Base-by-base conservation (phyloP, 1,140 invertebrate genomes). In the Pseudomyrmex flavicornis region DNA sequence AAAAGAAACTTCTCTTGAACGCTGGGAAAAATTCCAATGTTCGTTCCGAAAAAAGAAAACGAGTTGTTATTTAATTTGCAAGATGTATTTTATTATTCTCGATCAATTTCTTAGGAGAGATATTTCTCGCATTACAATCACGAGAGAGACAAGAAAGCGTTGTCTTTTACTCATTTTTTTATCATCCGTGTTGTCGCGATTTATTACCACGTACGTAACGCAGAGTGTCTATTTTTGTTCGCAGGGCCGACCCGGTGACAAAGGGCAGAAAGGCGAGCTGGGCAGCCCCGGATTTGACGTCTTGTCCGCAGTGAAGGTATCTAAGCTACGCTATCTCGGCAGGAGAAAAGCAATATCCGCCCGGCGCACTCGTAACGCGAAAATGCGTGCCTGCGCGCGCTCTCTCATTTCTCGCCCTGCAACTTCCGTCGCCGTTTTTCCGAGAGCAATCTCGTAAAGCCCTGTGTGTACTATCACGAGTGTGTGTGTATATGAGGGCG, bases 211-310 rank as follows among this genome's bases (percentile, higher is more conserved):
- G 61, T 10, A 66, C n/a, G 12, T 70, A 80, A 70, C 66, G 70
- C 50, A 84, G 9, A 44, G 7, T 17, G 63, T 86, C 83, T 20
- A 44, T 35, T 77, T 86, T 77, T 88, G 74, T 90, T 95, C 95
- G 52, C 95, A 98, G 97, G 98, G 98, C 61, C 95, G 96, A 91
- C 96, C 96, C 61, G 98, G 98, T 5, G 97, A 98, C 75, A 98
- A 98, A 92, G 98, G 98, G 63, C 96, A 96, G 89, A 98, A 98
- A 93, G 98, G 97, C 54, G 97, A 98, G 90, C 95, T 96, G 66
- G 97, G 97, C 83, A 97, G 96, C 92, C 97, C 97, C 50, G 97
- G 97, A 58, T 98, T 98, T 90, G 98, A 98, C 93, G 97, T 98
- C 46, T 97, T 98, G 94, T 97, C 97, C 82, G 97, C 97, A 84